Conservation (phyloP, 2,888 invertebrate genomes). For the Caenorhabditis macrosperma region DNA sequence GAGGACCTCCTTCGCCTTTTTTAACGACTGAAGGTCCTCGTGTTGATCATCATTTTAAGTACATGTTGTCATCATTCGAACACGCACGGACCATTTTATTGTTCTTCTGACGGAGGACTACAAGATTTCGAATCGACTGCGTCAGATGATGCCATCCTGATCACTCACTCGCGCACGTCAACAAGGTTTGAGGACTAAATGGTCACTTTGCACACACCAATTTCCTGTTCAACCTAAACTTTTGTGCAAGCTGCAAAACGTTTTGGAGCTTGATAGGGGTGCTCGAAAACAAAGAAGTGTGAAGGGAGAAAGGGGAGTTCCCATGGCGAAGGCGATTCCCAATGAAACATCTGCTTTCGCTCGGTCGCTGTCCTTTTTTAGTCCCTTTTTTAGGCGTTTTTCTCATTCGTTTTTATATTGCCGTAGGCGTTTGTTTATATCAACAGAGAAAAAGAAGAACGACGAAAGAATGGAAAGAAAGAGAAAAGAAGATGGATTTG, state of each 20-base stretch:
- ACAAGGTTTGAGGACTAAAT: neutral
- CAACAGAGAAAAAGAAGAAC: too few relatives aligned
- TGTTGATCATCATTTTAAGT: neutral
- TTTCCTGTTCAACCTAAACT: neutral
- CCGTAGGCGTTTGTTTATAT: constrained; percentile 5
- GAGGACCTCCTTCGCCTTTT: neutral
- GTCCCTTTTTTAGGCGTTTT: neutral
- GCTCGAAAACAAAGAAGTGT: too few relatives aligned
- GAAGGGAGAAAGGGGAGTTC: neutral
- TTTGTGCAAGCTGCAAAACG: neutral
- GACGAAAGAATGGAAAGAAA: neutral
- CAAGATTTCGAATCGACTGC: neutral
- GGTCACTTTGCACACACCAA: neutral
- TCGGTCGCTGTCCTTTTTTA: neutral
- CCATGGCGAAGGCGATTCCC: too few relatives aligned
- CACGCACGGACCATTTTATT: constrained; percentile 16
- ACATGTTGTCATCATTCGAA: constrained; percentile 1
- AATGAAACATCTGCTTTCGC: neutral
- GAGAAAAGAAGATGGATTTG: neutral
- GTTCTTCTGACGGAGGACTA: constrained; percentile 15
- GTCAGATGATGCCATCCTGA: constrained; percentile 27
- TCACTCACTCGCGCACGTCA: too few relatives aligned
- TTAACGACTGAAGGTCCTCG: neutral
- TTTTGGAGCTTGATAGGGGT: too few relatives aligned
- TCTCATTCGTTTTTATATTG: neutral